These are phyloP conservation scores for Drosophila hamatofila DNA, from an alignment of 2,888 invertebrate genomes.

Conservation along the genomic window DNA sequence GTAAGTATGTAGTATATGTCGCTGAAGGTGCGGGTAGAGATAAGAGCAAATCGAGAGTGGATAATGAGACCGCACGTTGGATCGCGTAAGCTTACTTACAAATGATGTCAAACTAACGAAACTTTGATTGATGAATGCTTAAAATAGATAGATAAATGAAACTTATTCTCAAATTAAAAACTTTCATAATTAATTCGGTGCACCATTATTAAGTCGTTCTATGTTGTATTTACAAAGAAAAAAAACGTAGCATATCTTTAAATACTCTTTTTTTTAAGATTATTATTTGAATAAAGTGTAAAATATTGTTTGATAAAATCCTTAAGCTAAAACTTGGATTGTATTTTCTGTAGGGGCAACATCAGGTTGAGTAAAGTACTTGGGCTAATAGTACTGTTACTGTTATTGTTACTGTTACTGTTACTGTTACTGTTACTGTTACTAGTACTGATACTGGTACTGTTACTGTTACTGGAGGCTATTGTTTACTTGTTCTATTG, in stretches of 20 bases:
- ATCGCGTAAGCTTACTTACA: slow-evolving; percentile 64
- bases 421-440: slow-evolving; percentile 41
- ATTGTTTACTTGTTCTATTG: slow-evolving; percentile 29
- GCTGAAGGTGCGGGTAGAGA: slow-evolving; percentile 42
- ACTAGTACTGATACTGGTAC: slow-evolving; percentile 19
- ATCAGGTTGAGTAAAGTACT: slow-evolving; percentile 25
- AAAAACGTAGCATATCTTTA: slow-evolving; percentile 65
- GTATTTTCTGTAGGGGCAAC: slow-evolving; percentile 35
- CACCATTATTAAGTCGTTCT: slow-evolving; percentile 71
- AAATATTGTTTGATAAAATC: slow-evolving; percentile 27
- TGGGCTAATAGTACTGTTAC: slow-evolving; percentile 20
- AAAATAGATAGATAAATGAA: slow-evolving; percentile 46
- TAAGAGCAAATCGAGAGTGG: slow-evolving; percentile 38
- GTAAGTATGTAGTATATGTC: slow-evolving; percentile 43
- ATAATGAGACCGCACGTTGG: slow-evolving; percentile 46
- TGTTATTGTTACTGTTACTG: slow-evolving; percentile 36
- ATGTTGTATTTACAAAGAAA: slow-evolving; percentile 69
- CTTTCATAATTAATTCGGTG: slow-evolving; percentile 61
- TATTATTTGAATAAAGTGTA: slow-evolving; percentile 39
- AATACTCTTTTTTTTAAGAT: slow-evolving; percentile 38
- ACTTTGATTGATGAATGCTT: slow-evolving; percentile 49
- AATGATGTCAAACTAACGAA: slow-evolving; percentile 64
- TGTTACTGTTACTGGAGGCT: slow-evolving; percentile 42
- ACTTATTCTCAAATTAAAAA: slow-evolving; percentile 64
- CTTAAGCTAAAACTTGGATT: slow-evolving; percentile 33